Evolutionary conservation across 2,113 vertebrate species (phyloP).

Genomic region (Ciconia maguari): DNA sequence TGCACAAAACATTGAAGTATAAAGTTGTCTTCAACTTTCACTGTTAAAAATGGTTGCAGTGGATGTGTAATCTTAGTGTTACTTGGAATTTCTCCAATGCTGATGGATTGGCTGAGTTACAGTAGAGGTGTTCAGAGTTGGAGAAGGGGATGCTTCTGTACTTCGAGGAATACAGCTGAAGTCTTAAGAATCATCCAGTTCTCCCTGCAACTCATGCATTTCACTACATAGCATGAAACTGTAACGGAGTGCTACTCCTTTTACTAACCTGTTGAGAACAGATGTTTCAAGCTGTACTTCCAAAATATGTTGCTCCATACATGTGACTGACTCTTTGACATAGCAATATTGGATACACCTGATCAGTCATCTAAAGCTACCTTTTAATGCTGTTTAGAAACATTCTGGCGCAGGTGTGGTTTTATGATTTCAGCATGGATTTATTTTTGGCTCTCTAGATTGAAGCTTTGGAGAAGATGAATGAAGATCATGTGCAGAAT

Average conservation of each 20-base stretch:
- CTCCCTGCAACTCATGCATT: background rate
- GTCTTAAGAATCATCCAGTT: background rate
- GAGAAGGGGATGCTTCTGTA: background rate
- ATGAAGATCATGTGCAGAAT: conserved; percentile 92
- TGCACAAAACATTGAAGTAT: background rate
- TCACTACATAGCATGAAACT: background rate
- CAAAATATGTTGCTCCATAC: background rate
- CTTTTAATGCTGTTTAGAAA: background rate
- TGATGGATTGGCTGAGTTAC: background rate
- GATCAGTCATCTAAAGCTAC: background rate
- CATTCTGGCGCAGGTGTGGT: fast-evolving
- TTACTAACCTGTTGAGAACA: background rate
- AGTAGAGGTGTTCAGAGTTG: background rate
- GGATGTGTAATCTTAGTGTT: background rate
- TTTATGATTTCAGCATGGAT: background rate
- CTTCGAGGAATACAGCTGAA: background rate
- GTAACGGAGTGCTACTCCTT: background rate
- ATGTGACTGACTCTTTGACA: background rate
- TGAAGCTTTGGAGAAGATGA: conserved; percentile 91
- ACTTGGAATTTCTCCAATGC: background rate
- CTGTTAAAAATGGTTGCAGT: background rate
- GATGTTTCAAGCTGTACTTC: background rate
- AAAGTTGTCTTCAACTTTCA: background rate
- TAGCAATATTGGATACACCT: background rate
- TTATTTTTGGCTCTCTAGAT: conserved; percentile 78